Base-by-base conservation (phyloP, 2,113 vertebrate species). In the Rhipidura dahli region DNA sequence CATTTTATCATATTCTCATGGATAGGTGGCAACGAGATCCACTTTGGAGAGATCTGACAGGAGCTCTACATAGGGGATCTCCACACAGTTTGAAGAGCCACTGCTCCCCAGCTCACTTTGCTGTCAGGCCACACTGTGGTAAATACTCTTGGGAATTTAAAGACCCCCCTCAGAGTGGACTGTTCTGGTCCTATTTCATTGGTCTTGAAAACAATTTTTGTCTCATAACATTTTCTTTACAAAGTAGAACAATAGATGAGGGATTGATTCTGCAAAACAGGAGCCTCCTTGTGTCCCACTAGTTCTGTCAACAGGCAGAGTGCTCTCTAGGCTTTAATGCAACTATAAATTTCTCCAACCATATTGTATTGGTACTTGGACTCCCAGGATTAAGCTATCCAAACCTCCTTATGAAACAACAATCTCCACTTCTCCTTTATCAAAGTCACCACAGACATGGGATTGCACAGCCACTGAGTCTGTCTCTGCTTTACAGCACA, bases 41-140 rank as follows among this genome's bases (percentile, higher is more conserved):
- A 0, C 51, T 23, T 2, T 2, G 4, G 33, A 33, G 33, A 59
- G 11, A n/a, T 20, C 11, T 11, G 26, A 16, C 1, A 40, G 18
- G 30, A 53, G 2, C 9, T 51, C 26, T 37, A 1, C 9, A 11
- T 2, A 24, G 40, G 2, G 4, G 2, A 10, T 64, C 26, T 16
- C 26, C 28, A 13, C 15, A 5, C 9, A 21, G 4, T 37, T 26
- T 42, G 77, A 73, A 19, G 60, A 56, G 31, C 28, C 8, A 10
- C 37, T 37, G 40, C 20, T 83, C n/a, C 37, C 14, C 50, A 45
- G 17, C 4, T 65, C 47, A 26, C 8, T 70, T 73, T 33, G 63
- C 18, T 9, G 42, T 23, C 50, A 49, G 63, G 17, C 24, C 24
- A 72, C 3, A 31, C 6, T 3, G 10, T 3, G 2, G 17, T 33